These are phyloP conservation scores for Platyscapa corneri DNA, from an alignment of 1,140 invertebrate genomes.

Conservation along the genomic window DNA sequence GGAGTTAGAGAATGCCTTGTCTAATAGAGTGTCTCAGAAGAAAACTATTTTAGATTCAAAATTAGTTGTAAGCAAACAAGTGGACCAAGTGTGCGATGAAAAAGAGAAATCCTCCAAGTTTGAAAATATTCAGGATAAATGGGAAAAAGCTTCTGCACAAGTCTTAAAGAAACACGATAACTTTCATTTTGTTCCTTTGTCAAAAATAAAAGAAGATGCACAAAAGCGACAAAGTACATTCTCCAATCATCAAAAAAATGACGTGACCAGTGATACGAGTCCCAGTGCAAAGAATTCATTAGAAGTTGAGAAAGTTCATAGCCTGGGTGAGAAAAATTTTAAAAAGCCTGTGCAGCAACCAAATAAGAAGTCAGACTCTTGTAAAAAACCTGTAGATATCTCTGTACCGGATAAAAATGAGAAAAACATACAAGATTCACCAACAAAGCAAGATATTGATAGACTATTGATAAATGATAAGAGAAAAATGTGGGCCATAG, in stretches of 20 bases:
- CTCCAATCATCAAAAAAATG: not conserved
- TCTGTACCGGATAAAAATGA: not conserved
- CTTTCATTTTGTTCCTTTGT: slow-evolving; percentile 21
- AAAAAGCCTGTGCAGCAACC: slow-evolving; percentile 23
- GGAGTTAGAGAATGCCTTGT: slow-evolving; percentile 59
- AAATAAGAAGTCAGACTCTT: slow-evolving; percentile 7
- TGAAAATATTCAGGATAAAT: slow-evolving; percentile 46
- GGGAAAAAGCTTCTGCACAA: slow-evolving; percentile 25
- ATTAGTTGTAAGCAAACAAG: slow-evolving; percentile 14
- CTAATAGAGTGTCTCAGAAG: slow-evolving; percentile 53
- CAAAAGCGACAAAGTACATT: slow-evolving; percentile 14
- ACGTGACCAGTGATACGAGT: not conserved
- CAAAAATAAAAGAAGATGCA: slow-evolving; percentile 50
- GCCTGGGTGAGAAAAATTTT: slow-evolving; percentile 9
- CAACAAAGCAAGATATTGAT: slow-evolving; percentile 18
- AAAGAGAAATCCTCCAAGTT: slow-evolving; percentile 16
- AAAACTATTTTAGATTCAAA: slow-evolving; percentile 41
- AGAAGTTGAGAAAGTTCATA: not conserved
- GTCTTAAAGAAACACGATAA: slow-evolving; percentile 38
- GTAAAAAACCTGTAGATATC: not conserved
- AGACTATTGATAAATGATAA: slow-evolving; percentile 60
- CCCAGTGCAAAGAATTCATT: not conserved
- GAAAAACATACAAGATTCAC: not conserved
- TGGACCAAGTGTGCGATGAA: slow-evolving; percentile 25
- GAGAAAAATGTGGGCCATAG: slow-evolving; percentile 71